These are phyloP conservation scores for Smittia aterrima DNA, from an alignment of 2,888 invertebrate genomes.

Conservation along the genomic window DNA sequence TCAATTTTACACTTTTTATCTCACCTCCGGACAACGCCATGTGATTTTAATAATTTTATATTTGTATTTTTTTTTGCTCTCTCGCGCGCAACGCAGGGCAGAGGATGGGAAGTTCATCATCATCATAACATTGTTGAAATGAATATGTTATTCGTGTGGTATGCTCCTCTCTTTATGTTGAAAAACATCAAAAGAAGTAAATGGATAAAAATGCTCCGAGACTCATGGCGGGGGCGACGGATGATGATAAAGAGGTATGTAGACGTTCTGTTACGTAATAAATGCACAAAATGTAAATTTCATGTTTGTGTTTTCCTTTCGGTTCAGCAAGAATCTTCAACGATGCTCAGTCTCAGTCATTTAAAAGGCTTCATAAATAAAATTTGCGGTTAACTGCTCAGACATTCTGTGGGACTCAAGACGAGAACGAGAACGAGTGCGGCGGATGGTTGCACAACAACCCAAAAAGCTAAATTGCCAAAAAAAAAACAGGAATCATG, in stretches of 20 bases:
- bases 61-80: neutral
- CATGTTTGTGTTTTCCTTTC: neutral
- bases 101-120: neutral
- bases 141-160: neutral
- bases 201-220: neutral
- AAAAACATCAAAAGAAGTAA: neutral
- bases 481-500: constrained; percentile 21
- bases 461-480: constrained; percentile 3
- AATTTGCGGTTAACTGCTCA: constrained; percentile 18
- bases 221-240: too few species aligned
- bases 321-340: neutral
- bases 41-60: neutral
- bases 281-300: constrained; percentile 27
- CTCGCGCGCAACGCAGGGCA: too few species aligned
- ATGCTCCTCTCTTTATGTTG: neutral
- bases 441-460: neutral
- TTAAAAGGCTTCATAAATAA: constrained; percentile 12
- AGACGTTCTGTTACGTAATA: neutral
- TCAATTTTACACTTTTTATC: too few species aligned
- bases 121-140: neutral
- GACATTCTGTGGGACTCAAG: neutral
- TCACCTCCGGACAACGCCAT: neutral
- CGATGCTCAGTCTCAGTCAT: constrained; percentile 6
- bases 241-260: neutral
- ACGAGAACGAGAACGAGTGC: neutral